Evolutionary conservation across 1,140 invertebrate genomes (phyloP).

Genomic region (Drosophila triauraria): DNA sequence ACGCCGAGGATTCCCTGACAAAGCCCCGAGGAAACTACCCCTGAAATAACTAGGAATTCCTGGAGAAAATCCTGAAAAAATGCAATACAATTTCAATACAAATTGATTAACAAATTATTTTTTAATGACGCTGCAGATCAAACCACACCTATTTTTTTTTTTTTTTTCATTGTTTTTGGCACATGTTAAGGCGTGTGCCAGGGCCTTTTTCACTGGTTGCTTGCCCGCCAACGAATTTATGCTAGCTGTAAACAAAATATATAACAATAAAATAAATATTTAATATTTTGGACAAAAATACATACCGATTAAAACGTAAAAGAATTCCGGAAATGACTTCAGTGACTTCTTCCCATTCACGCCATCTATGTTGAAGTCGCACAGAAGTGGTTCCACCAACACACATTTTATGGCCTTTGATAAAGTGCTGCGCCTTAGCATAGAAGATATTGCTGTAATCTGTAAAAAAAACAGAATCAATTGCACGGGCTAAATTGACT

Average conservation of each 20-base stretch:
- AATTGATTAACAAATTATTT: no score
- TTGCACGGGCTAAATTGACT: no score
- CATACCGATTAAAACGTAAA: constrained; percentile 3
- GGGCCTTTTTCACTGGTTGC: not conserved
- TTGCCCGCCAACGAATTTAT: not conserved
- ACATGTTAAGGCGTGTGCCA: not conserved
- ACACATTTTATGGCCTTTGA: not conserved
- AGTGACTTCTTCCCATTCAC: constrained; percentile 4
- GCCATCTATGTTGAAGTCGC: constrained; percentile 3
- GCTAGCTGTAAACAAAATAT: not conserved
- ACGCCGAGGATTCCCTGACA: no score
- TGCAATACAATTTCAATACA: no score
- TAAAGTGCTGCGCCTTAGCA: no score
- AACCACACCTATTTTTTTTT: not conserved
- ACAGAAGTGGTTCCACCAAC: not conserved
- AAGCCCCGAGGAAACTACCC: no score
- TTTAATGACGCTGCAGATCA: no score
- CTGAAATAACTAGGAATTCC: no score
- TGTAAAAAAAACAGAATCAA: no score
- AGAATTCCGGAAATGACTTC: not conserved
- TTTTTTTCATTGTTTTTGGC: constrained; percentile 2
- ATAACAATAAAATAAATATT: not conserved
- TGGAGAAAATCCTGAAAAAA: no score
- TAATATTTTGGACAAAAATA: not conserved
- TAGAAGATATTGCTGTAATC: no score